Base-by-base conservation (phyloP, 1,140 invertebrate species). In the Aricia agestis region DNA sequence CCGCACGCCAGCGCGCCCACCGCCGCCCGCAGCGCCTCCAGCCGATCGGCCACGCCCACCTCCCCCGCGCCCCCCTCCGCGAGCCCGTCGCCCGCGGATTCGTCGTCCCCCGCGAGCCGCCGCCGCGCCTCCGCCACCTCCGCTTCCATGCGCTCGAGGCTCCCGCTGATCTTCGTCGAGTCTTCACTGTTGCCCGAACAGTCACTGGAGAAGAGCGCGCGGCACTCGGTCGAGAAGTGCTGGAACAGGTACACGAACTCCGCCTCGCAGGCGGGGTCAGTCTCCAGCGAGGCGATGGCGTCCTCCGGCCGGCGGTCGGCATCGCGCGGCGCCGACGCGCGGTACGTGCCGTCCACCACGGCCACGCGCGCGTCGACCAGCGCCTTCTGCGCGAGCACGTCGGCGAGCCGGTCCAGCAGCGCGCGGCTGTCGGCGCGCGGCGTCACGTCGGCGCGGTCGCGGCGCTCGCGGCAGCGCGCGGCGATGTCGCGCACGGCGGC, bases 311-410 rank as follows among this genome's bases (percentile, higher is more conserved):
- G 72, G 67, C 73, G 77, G 68, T 70, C 71, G 19, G 77, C 74
- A 67, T 80, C 78, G 69, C 71, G 73, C 70, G 81, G 86, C 36
- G 77, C 73, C n/a, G 83, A 78, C 71, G 87, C 86, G 69, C 83
- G 82, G 78, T 85, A 86, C 32, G 93, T 92, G 70, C 93, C 93
- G 73, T 90, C 92, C 42, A 95, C 83, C 45, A 95, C 93, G 17
- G 92, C 90, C 71, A 95, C 93, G 74, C 95, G 93, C 41, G 95
- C 95, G 85, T 96, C 95, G 25, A 96, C 93, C 42, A 96, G 89
- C 52, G 95, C 95, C 82, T 96, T 96, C 72, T 96, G 95, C 36
- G 95, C 95, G 52, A 96, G 92, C 59, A 96, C 93, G 83, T 96
- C 95, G 19, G 95, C 95, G 81, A 96, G 95, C 82, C 95, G 94